These are phyloP conservation scores for Lacanobia oleracea DNA, from an alignment of 2,888 invertebrate species.

Conservation along the genomic window DNA sequence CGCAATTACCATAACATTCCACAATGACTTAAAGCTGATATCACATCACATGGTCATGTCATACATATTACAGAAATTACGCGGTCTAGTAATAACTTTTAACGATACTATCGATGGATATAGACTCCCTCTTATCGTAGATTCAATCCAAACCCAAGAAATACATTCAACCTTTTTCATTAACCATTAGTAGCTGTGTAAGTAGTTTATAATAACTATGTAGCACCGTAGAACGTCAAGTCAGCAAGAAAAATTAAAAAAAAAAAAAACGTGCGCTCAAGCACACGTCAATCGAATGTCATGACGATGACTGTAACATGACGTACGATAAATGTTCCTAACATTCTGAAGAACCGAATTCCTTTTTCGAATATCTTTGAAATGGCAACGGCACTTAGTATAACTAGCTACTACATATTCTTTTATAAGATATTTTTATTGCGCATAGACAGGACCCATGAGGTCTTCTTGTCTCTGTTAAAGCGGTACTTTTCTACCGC, in stretches of 20 bases:
- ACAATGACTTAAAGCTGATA: constrained; percentile 39
- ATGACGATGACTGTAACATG: constrained; percentile 25
- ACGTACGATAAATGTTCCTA: constrained; percentile 53
- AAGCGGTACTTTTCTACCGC: constrained; percentile 42
- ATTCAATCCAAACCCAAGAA: constrained; percentile 65
- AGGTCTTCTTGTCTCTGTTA: constrained; percentile 34
- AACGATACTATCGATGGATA: constrained; percentile 69
- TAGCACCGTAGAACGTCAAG: constrained; percentile 7
- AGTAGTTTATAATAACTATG: constrained; percentile 11
- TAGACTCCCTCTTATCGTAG: constrained; percentile 65
- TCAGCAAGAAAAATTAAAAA: constrained; percentile 7
- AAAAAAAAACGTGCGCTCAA: constrained; percentile 3
- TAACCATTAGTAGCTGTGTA: constrained; percentile 15
- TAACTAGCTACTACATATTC: not conserved
- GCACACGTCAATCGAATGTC: constrained; percentile 42
- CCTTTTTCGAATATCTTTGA: constrained; percentile 64
- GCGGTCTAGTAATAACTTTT: constrained; percentile 65
- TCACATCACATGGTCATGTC: constrained; percentile 39
- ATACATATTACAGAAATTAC: constrained; percentile 51
- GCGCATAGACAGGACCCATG: constrained; percentile 19
- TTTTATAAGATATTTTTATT: constrained; percentile 45
- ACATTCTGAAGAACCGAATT: constrained; percentile 45
- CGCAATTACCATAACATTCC: constrained; percentile 39
- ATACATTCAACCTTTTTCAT: constrained; percentile 37
- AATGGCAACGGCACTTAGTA: constrained; percentile 46